Conservation (phyloP, 2,797 vertebrate genomes). For the Telmatherina bonti region DNA sequence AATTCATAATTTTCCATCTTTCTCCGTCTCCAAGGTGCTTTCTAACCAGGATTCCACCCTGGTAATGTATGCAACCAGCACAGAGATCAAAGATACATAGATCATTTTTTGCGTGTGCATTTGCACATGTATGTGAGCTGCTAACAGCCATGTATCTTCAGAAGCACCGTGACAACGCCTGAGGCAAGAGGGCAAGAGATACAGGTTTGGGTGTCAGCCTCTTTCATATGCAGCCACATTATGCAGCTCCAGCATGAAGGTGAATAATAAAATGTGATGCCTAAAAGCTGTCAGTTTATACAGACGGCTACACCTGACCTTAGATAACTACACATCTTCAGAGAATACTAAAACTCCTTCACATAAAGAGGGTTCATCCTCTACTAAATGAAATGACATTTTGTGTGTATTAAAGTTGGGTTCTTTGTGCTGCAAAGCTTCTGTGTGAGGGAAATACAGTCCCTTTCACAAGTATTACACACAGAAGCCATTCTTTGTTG, state of each 20-base stretch:
- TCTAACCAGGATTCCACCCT: conserved; percentile 13
- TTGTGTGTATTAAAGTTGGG: not conserved
- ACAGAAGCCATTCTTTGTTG: too few species aligned
- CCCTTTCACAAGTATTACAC: too few species aligned
- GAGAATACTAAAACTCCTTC: conserved; percentile 16
- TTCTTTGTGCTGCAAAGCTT: not conserved
- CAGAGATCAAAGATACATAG: conserved; percentile 69
- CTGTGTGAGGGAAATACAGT: too few species aligned
- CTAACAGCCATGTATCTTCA: conserved; percentile 68
- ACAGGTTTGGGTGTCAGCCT: conserved; percentile 54
- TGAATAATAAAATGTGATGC: conserved; percentile 45
- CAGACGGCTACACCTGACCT: conserved; percentile 33
- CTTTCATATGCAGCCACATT: conserved; percentile 40
- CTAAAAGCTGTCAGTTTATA: conserved; percentile 36
- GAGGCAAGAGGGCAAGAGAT: conserved; percentile 51
- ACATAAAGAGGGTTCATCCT: not conserved
- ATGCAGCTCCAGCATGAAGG: conserved; percentile 40
- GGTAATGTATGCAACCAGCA: conserved; percentile 66
- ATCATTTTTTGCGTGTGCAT: conserved; percentile 57
- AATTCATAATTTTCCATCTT: conserved; percentile 67
- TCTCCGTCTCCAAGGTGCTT: conserved; percentile 62
- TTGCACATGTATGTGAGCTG: conserved; percentile 51
- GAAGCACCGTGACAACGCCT: conserved; percentile 53
- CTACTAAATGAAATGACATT: not conserved
- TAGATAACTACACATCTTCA: conserved; percentile 34